Base-by-base conservation (phyloP, 2,888 invertebrate species). In the Flexamia atlantica region DNA sequence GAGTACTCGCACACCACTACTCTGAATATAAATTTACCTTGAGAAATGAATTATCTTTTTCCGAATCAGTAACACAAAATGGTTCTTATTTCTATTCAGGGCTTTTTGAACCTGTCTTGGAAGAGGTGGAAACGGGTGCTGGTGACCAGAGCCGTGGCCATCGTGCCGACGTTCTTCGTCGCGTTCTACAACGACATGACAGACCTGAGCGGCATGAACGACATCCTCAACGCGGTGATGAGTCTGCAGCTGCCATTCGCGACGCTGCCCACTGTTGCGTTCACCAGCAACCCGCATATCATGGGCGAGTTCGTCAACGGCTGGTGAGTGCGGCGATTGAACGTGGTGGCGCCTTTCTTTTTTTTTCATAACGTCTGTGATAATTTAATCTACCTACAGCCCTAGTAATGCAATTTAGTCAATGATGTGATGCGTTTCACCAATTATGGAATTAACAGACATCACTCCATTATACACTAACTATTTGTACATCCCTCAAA, bases 301-400 rank as follows among this genome's bases (percentile, higher is more conserved):
- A 97, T 97, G 97, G 95, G 95, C 46, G 94, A 95, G 88, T 97
- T 97, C 89, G 93, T 92, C 50, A 97, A 96, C 90, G 95, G 96
- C 90, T 87, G 93, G 95, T 95, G 90, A n/a, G n/a, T 23, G 53
- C 53, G 23, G 7, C 9, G 5, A 82, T 7, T 30, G 28, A n/a
- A n/a, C n/a, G n/a, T n/a, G n/a, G n/a, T n/a, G n/a, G n/a, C n/a
- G n/a, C n/a, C n/a, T n/a, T n/a, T n/a, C n/a, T n/a, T n/a, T n/a
- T n/a, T n/a, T n/a, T n/a, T n/a, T n/a, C n/a, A n/a, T n/a, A n/a
- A n/a, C n/a, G n/a, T n/a, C n/a, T n/a, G n/a, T n/a, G n/a, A n/a
- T n/a, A n/a, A n/a, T n/a, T n/a, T n/a, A n/a, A n/a, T n/a, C n/a
- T n/a, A n/a, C n/a, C n/a, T n/a, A n/a, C n/a, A n/a, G n/a, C n/a